These are phyloP conservation scores for Terebella lapidaria DNA, from an alignment of 2,888 invertebrate species.

Conservation along the genomic window DNA sequence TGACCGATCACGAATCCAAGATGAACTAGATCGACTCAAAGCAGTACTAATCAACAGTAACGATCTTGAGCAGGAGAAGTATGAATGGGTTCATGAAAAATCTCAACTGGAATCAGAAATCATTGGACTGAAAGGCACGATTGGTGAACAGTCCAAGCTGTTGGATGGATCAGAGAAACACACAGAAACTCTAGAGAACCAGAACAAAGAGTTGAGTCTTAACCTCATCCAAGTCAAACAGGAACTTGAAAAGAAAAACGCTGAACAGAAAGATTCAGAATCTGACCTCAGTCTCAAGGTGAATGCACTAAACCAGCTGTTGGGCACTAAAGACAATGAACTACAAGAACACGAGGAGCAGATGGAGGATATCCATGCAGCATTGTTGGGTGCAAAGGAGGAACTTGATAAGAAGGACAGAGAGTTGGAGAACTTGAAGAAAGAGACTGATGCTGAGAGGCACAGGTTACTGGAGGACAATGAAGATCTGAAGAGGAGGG, in stretches of 20 bases:
- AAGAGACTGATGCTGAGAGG: not conserved
- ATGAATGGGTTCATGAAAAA: not conserved
- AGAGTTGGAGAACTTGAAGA: not conserved
- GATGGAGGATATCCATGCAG: too few species aligned
- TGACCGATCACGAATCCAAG: not conserved
- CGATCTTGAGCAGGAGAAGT: not conserved
- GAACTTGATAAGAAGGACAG: too few species aligned
- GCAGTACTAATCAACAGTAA: not conserved
- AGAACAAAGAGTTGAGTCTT: not conserved
- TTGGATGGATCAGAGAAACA: not conserved
- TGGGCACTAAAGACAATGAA: too few species aligned
- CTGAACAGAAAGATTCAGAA: too few species aligned
- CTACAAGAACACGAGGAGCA: too few species aligned
- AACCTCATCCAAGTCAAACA: too few species aligned
- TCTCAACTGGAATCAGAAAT: not conserved
- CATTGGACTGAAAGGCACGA: not conserved
- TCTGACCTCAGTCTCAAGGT: too few species aligned
- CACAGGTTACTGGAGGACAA: too few species aligned
- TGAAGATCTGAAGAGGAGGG: too few species aligned
- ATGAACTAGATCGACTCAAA: not conserved
- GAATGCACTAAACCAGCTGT: too few species aligned
- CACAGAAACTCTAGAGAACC: not conserved
- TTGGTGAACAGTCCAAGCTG: not conserved
- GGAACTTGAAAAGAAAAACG: too few species aligned
- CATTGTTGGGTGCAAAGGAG: too few species aligned